Percentiles rank a stretch among this genome's conserved stretches.
Evolutionary conservation across 2,113 vertebrate species (phyloP).

Genomic region (Dasyornis broadbenti): DNA sequence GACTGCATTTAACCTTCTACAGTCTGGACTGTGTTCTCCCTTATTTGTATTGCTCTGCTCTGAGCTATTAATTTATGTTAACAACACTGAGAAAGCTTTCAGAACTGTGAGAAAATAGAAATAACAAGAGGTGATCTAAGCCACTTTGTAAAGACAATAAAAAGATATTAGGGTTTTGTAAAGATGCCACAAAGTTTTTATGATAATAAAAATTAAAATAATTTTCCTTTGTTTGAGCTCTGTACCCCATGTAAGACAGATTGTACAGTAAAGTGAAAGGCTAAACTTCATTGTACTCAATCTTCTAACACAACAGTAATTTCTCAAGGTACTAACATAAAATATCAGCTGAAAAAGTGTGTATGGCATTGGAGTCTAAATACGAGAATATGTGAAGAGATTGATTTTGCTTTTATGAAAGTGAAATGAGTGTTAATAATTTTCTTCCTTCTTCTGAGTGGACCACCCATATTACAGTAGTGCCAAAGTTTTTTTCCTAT

Average conservation of each 20-base stretch:
- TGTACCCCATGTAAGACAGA: rapidly evolving
- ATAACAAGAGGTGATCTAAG: not conserved
- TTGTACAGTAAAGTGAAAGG: not conserved
- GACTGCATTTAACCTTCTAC: not conserved
- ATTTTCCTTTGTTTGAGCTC: not conserved
- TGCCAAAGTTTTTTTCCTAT: not conserved
- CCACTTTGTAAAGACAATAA: not conserved
- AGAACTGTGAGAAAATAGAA: not conserved
- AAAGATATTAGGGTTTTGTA: not conserved
- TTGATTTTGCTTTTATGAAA: not conserved
- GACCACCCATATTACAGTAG: not conserved
- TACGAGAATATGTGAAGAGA: not conserved
- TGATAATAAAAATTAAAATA: not conserved
- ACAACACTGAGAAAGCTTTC: not conserved
- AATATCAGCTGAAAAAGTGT: not conserved
- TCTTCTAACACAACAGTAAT: not conserved
- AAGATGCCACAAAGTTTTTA: not conserved
- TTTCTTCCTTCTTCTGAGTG: not conserved
- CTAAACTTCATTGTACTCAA: not conserved
- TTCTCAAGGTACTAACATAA: not conserved
- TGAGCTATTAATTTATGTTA: not conserved
- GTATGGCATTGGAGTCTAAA: not conserved
- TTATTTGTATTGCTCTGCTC: not conserved
- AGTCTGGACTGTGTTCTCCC: not conserved
- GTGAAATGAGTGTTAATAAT: not conserved